These are phyloP conservation scores for Loriculus beryllinus DNA, from an alignment of 2,797 vertebrate genomes.

Conservation along the genomic window DNA sequence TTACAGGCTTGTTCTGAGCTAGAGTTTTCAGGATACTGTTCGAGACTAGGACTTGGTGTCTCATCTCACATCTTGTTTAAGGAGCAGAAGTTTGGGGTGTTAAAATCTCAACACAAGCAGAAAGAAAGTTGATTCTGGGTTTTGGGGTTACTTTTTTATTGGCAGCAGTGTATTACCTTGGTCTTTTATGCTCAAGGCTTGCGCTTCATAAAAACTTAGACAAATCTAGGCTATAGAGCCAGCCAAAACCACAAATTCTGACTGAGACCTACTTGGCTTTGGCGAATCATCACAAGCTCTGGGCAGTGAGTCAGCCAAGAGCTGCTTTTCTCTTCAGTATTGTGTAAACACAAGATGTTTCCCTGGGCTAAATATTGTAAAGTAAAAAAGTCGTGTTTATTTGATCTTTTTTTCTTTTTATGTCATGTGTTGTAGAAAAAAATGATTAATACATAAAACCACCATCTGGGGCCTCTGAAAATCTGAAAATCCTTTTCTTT, in stretches of 20 bases:
- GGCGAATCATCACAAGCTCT: constrained; percentile 54
- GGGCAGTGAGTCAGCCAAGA: constrained; percentile 43
- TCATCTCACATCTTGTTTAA: neutral
- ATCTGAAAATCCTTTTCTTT: neutral
- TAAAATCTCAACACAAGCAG: neutral
- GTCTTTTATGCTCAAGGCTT: neutral
- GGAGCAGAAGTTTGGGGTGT: neutral
- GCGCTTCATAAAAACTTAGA: neutral
- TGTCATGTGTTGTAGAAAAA: neutral
- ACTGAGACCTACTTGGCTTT: constrained; percentile 55
- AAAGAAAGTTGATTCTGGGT: neutral
- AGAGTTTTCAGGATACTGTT: neutral
- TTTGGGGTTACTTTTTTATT: neutral
- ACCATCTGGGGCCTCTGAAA: neutral
- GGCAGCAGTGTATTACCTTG: neutral
- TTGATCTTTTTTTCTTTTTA: neutral
- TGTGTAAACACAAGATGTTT: constrained; percentile 65
- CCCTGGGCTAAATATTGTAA: constrained; percentile 49
- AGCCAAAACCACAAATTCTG: constrained; percentile 54
- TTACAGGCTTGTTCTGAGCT: neutral
- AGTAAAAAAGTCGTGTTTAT: constrained; percentile 43
- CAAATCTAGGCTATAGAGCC: neutral
- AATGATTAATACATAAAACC: neutral
- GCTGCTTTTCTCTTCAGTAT: constrained; percentile 45
- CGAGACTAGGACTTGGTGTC: neutral